phyloP scores from a whole-genome alignment of 2,888 invertebrate species.

The Tipula helvola region DNA sequence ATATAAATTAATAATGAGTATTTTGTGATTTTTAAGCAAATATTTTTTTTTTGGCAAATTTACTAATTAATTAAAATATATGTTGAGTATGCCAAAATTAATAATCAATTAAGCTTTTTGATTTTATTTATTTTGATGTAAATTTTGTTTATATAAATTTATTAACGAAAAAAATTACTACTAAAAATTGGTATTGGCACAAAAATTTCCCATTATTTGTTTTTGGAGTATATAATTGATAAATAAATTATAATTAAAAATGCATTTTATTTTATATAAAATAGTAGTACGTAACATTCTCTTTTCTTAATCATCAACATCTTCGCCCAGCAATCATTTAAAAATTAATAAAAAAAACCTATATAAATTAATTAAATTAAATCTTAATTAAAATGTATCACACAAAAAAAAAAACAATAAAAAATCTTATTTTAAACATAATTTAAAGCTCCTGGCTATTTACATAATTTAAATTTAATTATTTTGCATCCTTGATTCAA shows the following conservation, averaged over 20 bases:
- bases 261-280: not conserved
- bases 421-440: not conserved
- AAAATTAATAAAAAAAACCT: not conserved
- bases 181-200: constrained; percentile 1
- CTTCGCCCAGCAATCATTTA: not conserved
- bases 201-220: not conserved
- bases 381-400: not conserved
- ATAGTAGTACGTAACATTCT: not conserved
- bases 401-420: not conserved
- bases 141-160: not conserved
- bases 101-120: not conserved
- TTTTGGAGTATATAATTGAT: not conserved
- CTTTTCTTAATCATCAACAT: not conserved
- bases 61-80: not conserved
- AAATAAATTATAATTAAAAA: not conserved
- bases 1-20: not conserved
- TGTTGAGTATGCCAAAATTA: not conserved
- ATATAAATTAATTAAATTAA: not conserved
- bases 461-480: constrained; percentile 23
- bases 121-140: not conserved
- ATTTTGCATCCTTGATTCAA: constrained; percentile 56
- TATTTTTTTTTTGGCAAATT: not conserved
- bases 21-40: not conserved
- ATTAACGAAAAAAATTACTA: not conserved
- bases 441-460: not conserved